A percentile compares a stretch with the other conserved stretches of the same genome.
These are phyloP conservation scores for Tetragonula carbonaria DNA, from an alignment of 2,888 invertebrate species.

Conservation along the genomic window DNA sequence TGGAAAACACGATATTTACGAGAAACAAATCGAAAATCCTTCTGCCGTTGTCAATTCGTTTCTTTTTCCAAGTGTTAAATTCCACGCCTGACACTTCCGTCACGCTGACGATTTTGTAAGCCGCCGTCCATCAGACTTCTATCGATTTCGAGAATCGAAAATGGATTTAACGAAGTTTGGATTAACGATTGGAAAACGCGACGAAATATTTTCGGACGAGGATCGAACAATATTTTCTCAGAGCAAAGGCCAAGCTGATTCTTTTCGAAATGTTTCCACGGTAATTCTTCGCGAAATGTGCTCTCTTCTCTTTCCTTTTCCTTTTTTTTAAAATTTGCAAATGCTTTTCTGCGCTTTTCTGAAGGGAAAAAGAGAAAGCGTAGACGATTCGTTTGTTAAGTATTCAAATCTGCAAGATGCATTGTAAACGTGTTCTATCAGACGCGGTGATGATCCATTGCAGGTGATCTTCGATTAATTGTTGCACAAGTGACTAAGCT, in stretches of 20 bases:
- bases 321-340: neutral
- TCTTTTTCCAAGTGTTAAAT: neutral
- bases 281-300: neutral
- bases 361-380: too few species aligned
- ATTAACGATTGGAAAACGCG: neutral
- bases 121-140: neutral
- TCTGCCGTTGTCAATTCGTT: neutral
- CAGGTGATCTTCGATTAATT: too few species aligned
- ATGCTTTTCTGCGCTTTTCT: neutral
- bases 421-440: constrained; percentile 50
- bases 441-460: constrained; percentile 48
- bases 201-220: neutral
- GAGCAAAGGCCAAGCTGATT: neutral
- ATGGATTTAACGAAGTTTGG: neutral
- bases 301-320: neutral
- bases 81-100: neutral
- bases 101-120: neutral
- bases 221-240: neutral
- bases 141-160: neutral
- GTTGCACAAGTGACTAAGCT: too few species aligned
- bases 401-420: constrained; percentile 7
- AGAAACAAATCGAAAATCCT: too few species aligned
- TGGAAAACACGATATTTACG: too few species aligned
- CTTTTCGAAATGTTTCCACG: constrained; percentile 2
- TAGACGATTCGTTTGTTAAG: neutral